Evolutionary conservation across 1,140 invertebrate species (phyloP).

Genomic region (Brachionus paranguensis): DNA sequence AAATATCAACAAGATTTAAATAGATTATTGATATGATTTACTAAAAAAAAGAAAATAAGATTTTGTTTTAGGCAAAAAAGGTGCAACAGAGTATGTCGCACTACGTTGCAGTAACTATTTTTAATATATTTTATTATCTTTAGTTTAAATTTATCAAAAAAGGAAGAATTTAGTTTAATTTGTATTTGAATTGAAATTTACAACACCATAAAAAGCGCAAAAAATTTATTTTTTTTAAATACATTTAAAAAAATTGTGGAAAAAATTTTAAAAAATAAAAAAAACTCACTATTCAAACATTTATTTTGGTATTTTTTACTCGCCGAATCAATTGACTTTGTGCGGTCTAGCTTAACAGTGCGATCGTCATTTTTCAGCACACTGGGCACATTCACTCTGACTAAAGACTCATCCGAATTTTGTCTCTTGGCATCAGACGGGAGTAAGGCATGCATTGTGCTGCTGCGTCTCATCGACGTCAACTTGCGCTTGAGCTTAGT

Average conservation of each 20-base stretch:
- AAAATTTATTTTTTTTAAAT: too few species aligned
- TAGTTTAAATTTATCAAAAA: too few species aligned
- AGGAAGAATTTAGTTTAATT: too few species aligned
- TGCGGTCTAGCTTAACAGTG: background rate
- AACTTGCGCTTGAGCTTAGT: slow-evolving; percentile 3
- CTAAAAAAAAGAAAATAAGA: background rate
- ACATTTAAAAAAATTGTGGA: too few species aligned
- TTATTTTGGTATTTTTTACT: background rate
- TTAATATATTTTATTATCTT: too few species aligned
- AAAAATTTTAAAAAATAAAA: background rate
- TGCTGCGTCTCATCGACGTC: slow-evolving; percentile 29
- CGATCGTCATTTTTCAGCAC: background rate
- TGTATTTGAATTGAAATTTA: too few species aligned
- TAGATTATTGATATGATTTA: too few species aligned
- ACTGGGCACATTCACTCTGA: background rate
- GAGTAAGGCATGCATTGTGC: slow-evolving; percentile 2
- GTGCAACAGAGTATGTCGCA: background rate
- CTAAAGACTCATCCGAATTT: background rate
- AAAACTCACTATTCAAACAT: background rate
- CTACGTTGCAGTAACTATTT: background rate
- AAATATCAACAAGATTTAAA: too few species aligned
- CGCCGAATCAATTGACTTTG: slow-evolving; percentile 8
- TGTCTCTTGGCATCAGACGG: background rate
- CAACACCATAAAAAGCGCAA: too few species aligned
- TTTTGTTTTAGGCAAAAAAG: background rate